Base-by-base conservation (phyloP, 2,888 invertebrate species). In the Neelides folsomi region DNA sequence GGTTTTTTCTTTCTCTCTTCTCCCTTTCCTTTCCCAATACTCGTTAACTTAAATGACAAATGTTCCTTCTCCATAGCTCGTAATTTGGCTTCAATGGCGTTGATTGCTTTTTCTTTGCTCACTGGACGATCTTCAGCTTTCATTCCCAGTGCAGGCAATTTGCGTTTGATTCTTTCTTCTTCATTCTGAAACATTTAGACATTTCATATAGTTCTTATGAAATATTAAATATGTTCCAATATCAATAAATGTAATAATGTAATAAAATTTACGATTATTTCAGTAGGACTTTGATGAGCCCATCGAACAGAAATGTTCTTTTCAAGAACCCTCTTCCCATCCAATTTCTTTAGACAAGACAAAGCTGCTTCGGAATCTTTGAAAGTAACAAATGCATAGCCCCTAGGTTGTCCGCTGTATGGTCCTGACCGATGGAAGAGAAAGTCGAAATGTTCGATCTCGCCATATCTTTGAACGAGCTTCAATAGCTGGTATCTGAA, bases 381-480 rank as follows among this genome's bases (percentile, higher is more conserved):
- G 69, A 83, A 93, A 0, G 90, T 90, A 49, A 90, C 87, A 71
- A 94, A 94, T 16, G 92, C 92, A 69, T 92, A 94, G 16, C 94
- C 93, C 56, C 90, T 76, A 1, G 93, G 88, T 52, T 59, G 53
- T 49, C 63, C 63, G 63, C 81, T 79, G 63, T 84, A 79, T 38
- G 90, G 88, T 63, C 93, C 93, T 62, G 82, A 81, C 63, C 89
- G 88, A 72, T 93, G 90, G 71, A 90, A 92, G 64, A 94, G 79
- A 74, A 92, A 83, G 75, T 94, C 93, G 75, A 93, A 92, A 80
- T 92, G 90, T 76, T 88, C 86, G 69, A 93, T 85, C 69, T 79
- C 77, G 71, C 93, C 93, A 79, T 86, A 84, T 79, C 85, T 84
- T 80, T 92, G 89, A 75, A 89, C 79, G 75, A 93, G 80, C 86